Evolutionary conservation across 2,797 vertebrate genomes (phyloP).

Genomic region (Oreonectes daqikongensis): DNA sequence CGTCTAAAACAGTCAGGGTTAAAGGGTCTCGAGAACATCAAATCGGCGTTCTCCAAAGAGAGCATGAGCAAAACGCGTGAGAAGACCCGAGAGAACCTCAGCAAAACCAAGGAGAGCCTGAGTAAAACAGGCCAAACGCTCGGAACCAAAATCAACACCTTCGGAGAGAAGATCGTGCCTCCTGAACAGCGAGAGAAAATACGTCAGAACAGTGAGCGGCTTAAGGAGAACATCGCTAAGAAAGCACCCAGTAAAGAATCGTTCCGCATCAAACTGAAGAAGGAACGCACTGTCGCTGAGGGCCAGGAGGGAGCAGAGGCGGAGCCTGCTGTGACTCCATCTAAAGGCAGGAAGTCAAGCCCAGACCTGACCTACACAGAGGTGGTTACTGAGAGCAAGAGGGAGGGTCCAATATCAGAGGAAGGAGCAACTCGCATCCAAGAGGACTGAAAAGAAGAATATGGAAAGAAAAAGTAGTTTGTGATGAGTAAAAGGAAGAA

Average conservation of each 20-base stretch:
- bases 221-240: slow-evolving; percentile 91
- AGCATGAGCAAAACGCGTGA: slow-evolving; percentile 90
- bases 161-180: slow-evolving; percentile 93
- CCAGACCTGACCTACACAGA: slow-evolving; percentile 80
- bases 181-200: slow-evolving; percentile 90
- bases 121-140: slow-evolving; percentile 88
- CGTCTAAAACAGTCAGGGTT: slow-evolving; percentile 87
- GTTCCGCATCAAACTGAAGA: slow-evolving; percentile 89
- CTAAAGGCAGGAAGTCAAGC: slow-evolving; percentile 60
- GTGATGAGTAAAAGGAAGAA: slow-evolving; percentile 6
- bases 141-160: slow-evolving; percentile 87
- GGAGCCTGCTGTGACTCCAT: slow-evolving; percentile 66
- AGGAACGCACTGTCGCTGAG: slow-evolving; percentile 81
- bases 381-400: slow-evolving; percentile 81
- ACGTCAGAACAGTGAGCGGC: slow-evolving; percentile 85
- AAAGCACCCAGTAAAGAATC: slow-evolving; percentile 87
- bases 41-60: slow-evolving; percentile 94
- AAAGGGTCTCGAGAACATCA: slow-evolving; percentile 89
- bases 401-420: slow-evolving; percentile 77
- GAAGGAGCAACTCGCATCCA: slow-evolving; percentile 67
- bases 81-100: slow-evolving; percentile 65
- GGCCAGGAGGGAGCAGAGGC: slow-evolving; percentile 81
- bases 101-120: slow-evolving; percentile 86
- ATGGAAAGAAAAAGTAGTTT: neutral
- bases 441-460: slow-evolving; percentile 54